Conservation (phyloP, 2,797 vertebrate genomes). For the Hirundo rustica region DNA sequence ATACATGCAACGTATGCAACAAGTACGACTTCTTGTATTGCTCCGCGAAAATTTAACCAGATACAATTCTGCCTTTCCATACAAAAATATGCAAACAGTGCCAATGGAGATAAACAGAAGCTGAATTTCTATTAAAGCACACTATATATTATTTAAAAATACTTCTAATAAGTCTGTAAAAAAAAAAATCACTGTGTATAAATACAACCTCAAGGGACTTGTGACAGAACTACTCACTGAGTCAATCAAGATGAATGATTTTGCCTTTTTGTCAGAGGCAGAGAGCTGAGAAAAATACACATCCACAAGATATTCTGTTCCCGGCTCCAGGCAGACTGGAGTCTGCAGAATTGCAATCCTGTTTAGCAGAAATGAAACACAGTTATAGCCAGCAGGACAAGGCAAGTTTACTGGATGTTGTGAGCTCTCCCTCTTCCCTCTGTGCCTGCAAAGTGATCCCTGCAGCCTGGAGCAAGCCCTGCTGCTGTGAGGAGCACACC, state of each 20-base stretch:
- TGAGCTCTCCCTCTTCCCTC: background rate
- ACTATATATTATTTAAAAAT: background rate
- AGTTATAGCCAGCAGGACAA: background rate
- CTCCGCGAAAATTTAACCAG: background rate
- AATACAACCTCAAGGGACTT: background rate
- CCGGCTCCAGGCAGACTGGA: constrained; percentile 79
- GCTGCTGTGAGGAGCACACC: background rate
- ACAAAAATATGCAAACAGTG: background rate
- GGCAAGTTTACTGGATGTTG: background rate
- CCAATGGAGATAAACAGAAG: background rate
- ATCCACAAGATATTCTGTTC: constrained; percentile 80
- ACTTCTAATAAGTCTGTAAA: background rate
- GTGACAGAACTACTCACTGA: constrained; percentile 80
- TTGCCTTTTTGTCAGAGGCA: constrained; percentile 32
- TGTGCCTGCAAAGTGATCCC: background rate
- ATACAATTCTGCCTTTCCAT: background rate
- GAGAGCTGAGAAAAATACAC: constrained; percentile 78
- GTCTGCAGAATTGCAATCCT: constrained; percentile 78
- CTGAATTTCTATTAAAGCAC: background rate
- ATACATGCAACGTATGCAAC: background rate
- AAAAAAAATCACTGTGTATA: background rate
- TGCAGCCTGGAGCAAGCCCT: background rate
- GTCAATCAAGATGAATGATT: constrained; percentile 82
- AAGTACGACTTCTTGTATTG: background rate
- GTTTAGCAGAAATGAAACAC: constrained; percentile 11